A percentile compares a stretch with the other conserved stretches of the same genome.
Evolutionary conservation across 2,888 invertebrate genomes (phyloP).

Genomic region (Spodoptera littoralis): DNA sequence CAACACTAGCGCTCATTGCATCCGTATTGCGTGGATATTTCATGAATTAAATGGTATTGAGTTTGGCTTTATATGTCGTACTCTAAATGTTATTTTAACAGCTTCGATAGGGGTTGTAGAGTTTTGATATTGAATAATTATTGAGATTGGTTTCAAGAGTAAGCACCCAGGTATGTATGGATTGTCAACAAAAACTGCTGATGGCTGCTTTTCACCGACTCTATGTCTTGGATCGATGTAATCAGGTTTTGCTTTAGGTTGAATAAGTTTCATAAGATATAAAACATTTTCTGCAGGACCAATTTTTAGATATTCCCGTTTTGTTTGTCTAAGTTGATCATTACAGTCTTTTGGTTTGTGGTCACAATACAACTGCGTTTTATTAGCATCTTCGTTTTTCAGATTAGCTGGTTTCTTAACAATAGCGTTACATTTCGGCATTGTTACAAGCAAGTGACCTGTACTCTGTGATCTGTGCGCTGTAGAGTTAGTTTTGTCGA

Average conservation of each 20-base stretch:
- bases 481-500: slow-evolving; percentile 91
- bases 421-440: slow-evolving; percentile 91
- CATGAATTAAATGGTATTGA: too few species aligned
- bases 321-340: slow-evolving; percentile 66
- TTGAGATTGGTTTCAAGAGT: too few species aligned
- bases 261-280: slow-evolving; percentile 89
- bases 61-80: too few species aligned
- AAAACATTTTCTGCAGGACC: slow-evolving; percentile 85
- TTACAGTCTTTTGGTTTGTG: slow-evolving; percentile 62
- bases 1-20: too few species aligned
- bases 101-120: too few species aligned
- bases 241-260: slow-evolving; percentile 55
- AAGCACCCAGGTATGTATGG: slow-evolving; percentile 92
- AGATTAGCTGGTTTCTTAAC: slow-evolving; percentile 54
- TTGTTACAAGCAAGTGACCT: slow-evolving; percentile 94
- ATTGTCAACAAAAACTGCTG: slow-evolving; percentile 86
- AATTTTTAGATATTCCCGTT: slow-evolving; percentile 90
- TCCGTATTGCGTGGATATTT: too few species aligned
- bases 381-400: slow-evolving; percentile 38
- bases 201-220: slow-evolving; percentile 76
- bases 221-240: slow-evolving; percentile 71
- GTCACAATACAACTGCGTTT: slow-evolving; percentile 58
- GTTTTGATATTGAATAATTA: too few species aligned
- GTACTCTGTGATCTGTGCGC: slow-evolving; percentile 95
- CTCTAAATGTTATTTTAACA: too few species aligned